Base-by-base conservation (phyloP, 2,888 invertebrate species). In the Balanococcus diminutus region DNA sequence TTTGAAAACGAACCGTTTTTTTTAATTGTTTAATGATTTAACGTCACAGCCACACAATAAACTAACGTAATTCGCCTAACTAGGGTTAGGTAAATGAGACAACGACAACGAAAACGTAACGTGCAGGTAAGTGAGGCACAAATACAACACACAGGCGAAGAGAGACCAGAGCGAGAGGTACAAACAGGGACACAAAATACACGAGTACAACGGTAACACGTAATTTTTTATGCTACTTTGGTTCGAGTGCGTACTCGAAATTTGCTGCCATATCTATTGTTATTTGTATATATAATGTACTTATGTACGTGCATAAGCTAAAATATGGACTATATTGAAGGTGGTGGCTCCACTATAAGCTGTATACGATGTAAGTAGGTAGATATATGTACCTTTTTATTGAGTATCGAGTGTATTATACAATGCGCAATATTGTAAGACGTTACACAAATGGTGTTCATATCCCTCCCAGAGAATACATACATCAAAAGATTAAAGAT, bases 231-330 rank as follows among this genome's bases (percentile, higher is more conserved):
- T 67, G 56, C 67, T 67, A 28, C 28, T 67, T 67, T 3, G 67
- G 16, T 67, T 67, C 28, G 67, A 67, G 67, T 67, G 28, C 28
- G 31, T 67, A 67, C 67, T 67, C 67, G 67, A 67, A 28, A 67
- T 16, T 56, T 67, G 56, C 28, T 67, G 28, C 28, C 16, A 14
- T 67, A 67, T 67, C 67, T 67, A 67, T 67, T 67, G 67, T 67
- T 67, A 67, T 67, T 67, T 67, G 28, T 28, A 25, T 46, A n/a
- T 46, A n/a, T n/a, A n/a, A 56, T 56, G 22, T 22, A 56, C 22
- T 8, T 56, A 56, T 8, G 22, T 56, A 22, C 56, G 22, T 56
- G n/a, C 56, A 22, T 22, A 1, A 56, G 56, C 22, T 8, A 56
- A 56, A 56, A 56, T 56, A 56, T 22, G 22, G 14, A 56, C 56